Base-by-base conservation (phyloP, 2,797 vertebrate species). In the Streptopelia turtur region DNA sequence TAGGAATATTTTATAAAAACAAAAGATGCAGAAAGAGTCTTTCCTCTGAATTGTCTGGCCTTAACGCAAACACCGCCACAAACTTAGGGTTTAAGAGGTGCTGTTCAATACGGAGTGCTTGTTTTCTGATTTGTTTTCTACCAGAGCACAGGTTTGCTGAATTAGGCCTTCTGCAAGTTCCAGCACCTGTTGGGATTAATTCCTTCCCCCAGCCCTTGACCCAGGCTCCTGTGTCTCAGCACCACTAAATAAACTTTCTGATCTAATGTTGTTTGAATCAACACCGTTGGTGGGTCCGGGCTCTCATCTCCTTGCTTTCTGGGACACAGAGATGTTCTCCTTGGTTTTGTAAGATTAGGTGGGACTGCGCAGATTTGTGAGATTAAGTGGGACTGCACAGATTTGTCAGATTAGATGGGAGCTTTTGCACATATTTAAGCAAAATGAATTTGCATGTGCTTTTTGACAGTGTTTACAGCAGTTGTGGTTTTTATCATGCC, bases 141-240 rank as follows among this genome's bases (percentile, higher is more conserved):
- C 39, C 31, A 16, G 25, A 31, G 12, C 22, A 18, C 3, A 50
- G 37, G 35, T 70, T 41, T 76, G 27, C 35, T 79, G n/a, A 18
- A 37, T n/a, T 10, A 63, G 33, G 24, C 39, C 20, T 83, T 81
- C 65, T 79, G 31, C n/a, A 71, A 43, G 24, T 33, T 87, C 28
- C 18, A 27, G 0, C 57, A 69, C 1, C 7, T 66, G 59, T 6
- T 4, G 31, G 37, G 9, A 25, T 68, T 52, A 25, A 72, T 92
- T 79, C 13, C 23, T 3, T 63, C 11, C 28, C 23, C 18, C 8
- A 6, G 6, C 14, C 24, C 18, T 9, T 0, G 0, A 4, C 6
- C 13, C 0, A 0, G 13, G 68, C 43, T 68, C 25, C 30, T 25
- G 10, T 70, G 30, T 88, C 30, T 57, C 53, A 57, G 39, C 28